Evolutionary conservation across 2,797 vertebrate genomes (phyloP).

Genomic region (Halcyon badia): DNA sequence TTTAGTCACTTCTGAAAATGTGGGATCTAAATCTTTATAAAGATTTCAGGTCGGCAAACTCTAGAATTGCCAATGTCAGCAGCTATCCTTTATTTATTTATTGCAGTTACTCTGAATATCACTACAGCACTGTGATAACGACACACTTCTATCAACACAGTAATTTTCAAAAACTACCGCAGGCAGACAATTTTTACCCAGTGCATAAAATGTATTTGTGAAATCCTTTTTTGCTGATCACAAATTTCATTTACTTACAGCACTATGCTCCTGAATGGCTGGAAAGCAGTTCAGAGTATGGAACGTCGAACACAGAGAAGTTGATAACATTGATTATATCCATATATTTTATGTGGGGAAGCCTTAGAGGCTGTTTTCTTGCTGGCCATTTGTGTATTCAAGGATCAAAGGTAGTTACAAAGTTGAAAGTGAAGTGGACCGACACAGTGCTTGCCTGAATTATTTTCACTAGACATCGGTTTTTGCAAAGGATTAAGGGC

Average conservation of each 20-base stretch:
- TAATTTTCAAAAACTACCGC: not conserved
- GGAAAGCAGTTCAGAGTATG: not conserved
- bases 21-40: not conserved
- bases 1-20: not conserved
- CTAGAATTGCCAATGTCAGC: not conserved
- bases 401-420: conserved; percentile 23
- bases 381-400: not conserved
- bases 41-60: not conserved
- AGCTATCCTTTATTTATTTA: not conserved
- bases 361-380: not conserved
- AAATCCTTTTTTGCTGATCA: not conserved
- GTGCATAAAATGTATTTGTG: not conserved
- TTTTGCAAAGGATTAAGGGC: conserved; percentile 21
- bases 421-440: not conserved
- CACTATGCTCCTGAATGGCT: not conserved
- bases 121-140: not conserved
- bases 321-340: not conserved
- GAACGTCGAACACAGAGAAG: not conserved
- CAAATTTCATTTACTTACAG: not conserved
- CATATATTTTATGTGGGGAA: not conserved
- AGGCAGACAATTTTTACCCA: not conserved
- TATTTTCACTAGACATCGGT: not conserved
- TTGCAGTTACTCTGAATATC: not conserved
- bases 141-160: not conserved
- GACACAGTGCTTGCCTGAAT: not conserved